These are phyloP conservation scores for Vombatus ursinus DNA, from an alignment of 2,113 vertebrate species.

Conservation along the genomic window DNA sequence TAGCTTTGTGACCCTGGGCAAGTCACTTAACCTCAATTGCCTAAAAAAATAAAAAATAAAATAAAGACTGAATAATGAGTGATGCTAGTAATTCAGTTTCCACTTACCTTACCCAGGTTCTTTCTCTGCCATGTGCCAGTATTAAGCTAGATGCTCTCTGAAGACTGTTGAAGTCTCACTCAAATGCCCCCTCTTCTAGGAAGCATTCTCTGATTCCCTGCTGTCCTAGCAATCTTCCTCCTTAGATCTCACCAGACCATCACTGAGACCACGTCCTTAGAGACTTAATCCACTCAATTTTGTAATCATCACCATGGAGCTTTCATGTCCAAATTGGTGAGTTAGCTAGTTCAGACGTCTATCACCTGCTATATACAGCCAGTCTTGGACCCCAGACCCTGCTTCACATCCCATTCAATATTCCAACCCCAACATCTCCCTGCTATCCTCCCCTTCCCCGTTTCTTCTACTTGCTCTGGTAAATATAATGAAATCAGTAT, in stretches of 20 bases:
- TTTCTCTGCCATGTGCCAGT: too few species aligned
- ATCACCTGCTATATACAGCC: background rate
- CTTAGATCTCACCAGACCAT: background rate
- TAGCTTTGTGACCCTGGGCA: too few species aligned
- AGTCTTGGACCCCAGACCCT: background rate
- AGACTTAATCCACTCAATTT: background rate
- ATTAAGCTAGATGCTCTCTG: background rate
- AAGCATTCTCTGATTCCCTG: background rate
- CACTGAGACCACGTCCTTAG: background rate
- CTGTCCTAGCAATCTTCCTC: background rate
- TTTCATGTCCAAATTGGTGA: background rate
- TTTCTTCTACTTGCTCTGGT: background rate
- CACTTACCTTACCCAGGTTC: background rate
- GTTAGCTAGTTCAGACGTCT: background rate
- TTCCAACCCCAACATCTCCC: background rate
- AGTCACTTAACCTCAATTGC: too few species aligned
- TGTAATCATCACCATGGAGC: background rate
- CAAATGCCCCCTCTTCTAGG: background rate
- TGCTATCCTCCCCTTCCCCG: background rate
- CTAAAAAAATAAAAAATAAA: too few species aligned
- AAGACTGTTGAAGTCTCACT: background rate
- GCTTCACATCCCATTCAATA: background rate
- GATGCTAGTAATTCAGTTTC: background rate
- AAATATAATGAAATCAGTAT: background rate
- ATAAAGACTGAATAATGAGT: too few species aligned